These are phyloP conservation scores for Callinectes sapidus DNA, from an alignment of 2,888 invertebrate genomes.

Conservation along the genomic window DNA sequence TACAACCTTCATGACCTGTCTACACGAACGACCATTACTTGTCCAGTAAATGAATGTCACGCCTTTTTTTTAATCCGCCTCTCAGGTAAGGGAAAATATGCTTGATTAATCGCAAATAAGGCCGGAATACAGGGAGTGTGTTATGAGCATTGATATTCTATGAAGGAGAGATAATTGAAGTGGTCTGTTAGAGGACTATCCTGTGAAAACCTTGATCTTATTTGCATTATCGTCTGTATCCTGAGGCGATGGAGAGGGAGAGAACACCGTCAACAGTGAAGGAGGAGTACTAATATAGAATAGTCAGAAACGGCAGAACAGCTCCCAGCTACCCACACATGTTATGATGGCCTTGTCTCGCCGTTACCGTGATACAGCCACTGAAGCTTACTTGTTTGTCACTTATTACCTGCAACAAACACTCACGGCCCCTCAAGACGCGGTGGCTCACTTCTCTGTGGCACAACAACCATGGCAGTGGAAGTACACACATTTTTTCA, in stretches of 20 bases:
- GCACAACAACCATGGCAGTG: too few species aligned
- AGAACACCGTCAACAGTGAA: not conserved
- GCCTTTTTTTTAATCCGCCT: not conserved
- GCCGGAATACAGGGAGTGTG: not conserved
- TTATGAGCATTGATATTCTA: not conserved
- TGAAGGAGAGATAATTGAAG: not conserved
- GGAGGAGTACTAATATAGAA: not conserved
- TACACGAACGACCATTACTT: not conserved
- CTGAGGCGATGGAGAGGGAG: not conserved
- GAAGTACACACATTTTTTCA: too few species aligned
- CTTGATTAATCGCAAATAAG: not conserved
- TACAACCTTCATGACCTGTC: not conserved
- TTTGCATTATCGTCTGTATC: not conserved
- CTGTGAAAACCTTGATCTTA: not conserved
- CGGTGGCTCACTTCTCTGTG: too few species aligned
- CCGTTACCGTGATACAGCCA: not conserved
- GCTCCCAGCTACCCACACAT: too few species aligned
- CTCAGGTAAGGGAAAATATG: not conserved
- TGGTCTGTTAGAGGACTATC: not conserved
- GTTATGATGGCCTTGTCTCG: not conserved
- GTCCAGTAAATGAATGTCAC: not conserved
- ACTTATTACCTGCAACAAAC: not conserved
- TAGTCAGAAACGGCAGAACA: not conserved
- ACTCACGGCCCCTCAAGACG: not conserved
- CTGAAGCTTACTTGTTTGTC: not conserved